A percentile compares a stretch with the other conserved stretches of the same genome.
Evolutionary conservation across 1,140 invertebrate genomes (phyloP).

Genomic region (Cydia splendana): DNA sequence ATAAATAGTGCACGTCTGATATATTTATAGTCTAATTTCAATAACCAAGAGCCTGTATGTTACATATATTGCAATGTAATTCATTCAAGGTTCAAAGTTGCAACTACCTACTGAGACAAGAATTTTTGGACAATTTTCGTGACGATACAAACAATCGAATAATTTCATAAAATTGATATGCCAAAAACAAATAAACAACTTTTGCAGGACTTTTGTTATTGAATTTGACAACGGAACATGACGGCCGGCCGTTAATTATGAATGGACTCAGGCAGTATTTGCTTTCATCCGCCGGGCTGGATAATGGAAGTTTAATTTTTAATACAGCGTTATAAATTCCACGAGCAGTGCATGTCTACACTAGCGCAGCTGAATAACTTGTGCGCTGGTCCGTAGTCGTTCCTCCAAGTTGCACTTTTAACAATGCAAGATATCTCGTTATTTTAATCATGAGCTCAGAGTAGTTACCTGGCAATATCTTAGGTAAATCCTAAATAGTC

Average conservation of each 20-base stretch:
- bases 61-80: too few species aligned
- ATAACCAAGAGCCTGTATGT: too few species aligned
- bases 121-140: too few species aligned
- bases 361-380: conserved; percentile 4
- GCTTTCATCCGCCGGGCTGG: neutral
- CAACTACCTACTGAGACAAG: too few species aligned
- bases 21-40: too few species aligned
- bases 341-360: conserved; percentile 17
- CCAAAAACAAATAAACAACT: conserved; percentile 8
- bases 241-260: conserved; percentile 12
- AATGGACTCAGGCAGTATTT: neutral
- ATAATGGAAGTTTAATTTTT: conserved; percentile 26
- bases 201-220: conserved; percentile 5
- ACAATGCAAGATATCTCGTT: neutral
- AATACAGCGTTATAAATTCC: conserved; percentile 13
- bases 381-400: neutral
- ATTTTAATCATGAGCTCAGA: too few species aligned
- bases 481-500: too few species aligned
- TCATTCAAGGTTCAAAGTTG: too few species aligned
- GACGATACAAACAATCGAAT: neutral
- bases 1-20: too few species aligned
- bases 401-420: neutral
- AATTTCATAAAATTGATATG: conserved; percentile 6
- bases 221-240: conserved; percentile 20
- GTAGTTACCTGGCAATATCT: too few species aligned